Base-by-base conservation (phyloP, 2,888 invertebrate species). In the Plagiodera versicolora region DNA sequence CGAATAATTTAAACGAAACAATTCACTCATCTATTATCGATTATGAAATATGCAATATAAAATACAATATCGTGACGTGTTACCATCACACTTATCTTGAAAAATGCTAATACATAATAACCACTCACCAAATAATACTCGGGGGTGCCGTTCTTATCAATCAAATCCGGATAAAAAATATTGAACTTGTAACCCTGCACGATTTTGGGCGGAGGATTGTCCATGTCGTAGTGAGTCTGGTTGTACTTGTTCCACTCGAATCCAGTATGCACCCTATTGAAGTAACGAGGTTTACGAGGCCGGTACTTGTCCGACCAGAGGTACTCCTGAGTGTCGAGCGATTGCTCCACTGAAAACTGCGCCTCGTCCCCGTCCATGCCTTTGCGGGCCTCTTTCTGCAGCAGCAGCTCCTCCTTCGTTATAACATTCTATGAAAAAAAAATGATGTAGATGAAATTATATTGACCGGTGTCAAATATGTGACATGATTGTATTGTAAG, bases 181-280 rank as follows among this genome's bases (percentile, higher is more conserved):
- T 99, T 99, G 81, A 99, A 99, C 81, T 99, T 98, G 84, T 99
- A 99, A 6, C 99, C 99, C 81, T 99, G 99, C 0, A 99, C 99
- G 76, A 99, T 98, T 84, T 99, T 99, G 0, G 99, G 99, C 8
- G 99, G 99, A 53, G 99, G 99, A 83, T 99, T 99, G 81, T 99
- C 99, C 91, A 98, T 96, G 80, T 99, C 99, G 81, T 99, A 99
- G 83, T 99, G 99, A 1, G 99, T 99, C 82, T 99, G 99, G 83
- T 99, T 99, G 82, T 99, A 99, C 81, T 99, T 99, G 83, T 99
- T 99, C 99, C 99, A 99, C 77, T 99, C 99, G 81, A 99, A 99
- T 14, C 99, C 99, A 0, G 94, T 94, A 77, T 94, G 94, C 2
- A 94, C 94, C 58, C 94, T 83, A 84, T 99, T 99, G 82, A 99